Evolutionary conservation across 2,888 invertebrate species (phyloP).

Genomic region (Drosophila lutescens): DNA sequence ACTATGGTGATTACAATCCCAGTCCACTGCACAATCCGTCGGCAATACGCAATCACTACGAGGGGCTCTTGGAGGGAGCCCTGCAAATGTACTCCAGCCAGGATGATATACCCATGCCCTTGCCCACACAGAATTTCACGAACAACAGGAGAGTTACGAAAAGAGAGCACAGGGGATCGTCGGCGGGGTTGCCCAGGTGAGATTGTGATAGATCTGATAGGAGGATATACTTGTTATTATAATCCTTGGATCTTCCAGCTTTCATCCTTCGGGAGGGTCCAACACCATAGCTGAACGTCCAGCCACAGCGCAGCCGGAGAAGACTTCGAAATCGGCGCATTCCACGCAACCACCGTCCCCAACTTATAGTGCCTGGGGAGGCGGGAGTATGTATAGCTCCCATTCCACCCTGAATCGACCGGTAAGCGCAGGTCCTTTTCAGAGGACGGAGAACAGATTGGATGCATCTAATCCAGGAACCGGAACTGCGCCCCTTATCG

Average conservation of each 20-base stretch:
- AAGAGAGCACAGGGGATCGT: slow-evolving; percentile 83
- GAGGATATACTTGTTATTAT: no score
- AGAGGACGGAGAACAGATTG: slow-evolving; percentile 84
- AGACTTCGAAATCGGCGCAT: slow-evolving; percentile 79
- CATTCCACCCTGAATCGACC: slow-evolving; percentile 86
- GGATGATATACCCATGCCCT: slow-evolving; percentile 82
- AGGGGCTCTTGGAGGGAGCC: slow-evolving; percentile 84
- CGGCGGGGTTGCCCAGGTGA: slow-evolving; percentile 82
- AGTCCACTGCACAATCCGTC: slow-evolving; percentile 83
- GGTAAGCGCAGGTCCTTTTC: slow-evolving; percentile 88
- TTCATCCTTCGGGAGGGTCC: slow-evolving; percentile 60
- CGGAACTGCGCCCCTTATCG: slow-evolving; percentile 92
- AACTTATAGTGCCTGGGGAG: slow-evolving; percentile 85
- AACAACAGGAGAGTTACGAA: slow-evolving; percentile 78
- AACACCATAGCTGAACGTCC: slow-evolving; percentile 77
- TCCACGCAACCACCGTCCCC: slow-evolving; percentile 84
- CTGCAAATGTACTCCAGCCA: slow-evolving; percentile 84
- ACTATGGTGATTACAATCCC: slow-evolving; percentile 74
- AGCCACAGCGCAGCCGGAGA: slow-evolving; percentile 83
- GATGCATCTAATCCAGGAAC: slow-evolving; percentile 84
- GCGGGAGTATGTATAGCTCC: slow-evolving; percentile 85
- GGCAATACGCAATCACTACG: slow-evolving; percentile 83
- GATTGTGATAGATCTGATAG: background rate
- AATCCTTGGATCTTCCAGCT: slow-evolving; percentile 38
- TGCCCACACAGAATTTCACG: slow-evolving; percentile 80